A percentile compares a stretch with the other conserved stretches of the same genome.
These are phyloP conservation scores for Dicrurus megarhynchus DNA, from an alignment of 2,113 vertebrate species.

Conservation along the genomic window DNA sequence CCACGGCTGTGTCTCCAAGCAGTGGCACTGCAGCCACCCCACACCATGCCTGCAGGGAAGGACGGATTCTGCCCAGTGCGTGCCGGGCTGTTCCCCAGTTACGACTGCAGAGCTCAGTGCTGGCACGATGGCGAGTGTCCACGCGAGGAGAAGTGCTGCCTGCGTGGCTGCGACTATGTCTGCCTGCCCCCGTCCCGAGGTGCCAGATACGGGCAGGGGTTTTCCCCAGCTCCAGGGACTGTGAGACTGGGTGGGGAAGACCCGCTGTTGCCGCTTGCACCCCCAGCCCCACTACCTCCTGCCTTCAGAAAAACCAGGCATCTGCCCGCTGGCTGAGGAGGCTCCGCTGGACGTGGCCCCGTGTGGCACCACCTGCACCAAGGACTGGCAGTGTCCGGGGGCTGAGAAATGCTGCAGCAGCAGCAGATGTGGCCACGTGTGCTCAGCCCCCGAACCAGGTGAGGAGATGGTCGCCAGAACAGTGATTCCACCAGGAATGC, in stretches of 20 bases:
- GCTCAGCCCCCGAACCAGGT: background rate
- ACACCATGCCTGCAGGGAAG: background rate
- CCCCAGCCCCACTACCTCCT: background rate
- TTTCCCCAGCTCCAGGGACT: background rate
- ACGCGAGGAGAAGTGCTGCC: slow-evolving; percentile 13
- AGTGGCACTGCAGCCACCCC: background rate
- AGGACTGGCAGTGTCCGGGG: background rate
- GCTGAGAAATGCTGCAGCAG: slow-evolving; percentile 19
- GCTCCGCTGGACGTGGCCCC: fast-evolving
- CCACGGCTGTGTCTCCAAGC: background rate
- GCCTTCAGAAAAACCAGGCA: slow-evolving; percentile 21
- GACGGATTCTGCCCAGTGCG: background rate
- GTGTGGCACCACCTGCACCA: background rate
- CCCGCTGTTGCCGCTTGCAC: fast-evolving
- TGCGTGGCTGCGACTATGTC: background rate
- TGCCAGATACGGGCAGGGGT: background rate
- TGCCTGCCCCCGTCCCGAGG: background rate
- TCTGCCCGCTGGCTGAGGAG: background rate
- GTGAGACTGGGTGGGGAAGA: background rate
- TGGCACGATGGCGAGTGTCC: background rate
- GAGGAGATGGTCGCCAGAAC: background rate
- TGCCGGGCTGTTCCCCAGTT: background rate
- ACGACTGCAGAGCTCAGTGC: slow-evolving; percentile 13
- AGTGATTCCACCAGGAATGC: fast-evolving
- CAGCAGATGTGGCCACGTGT: background rate